Evolutionary conservation across 2,888 invertebrate genomes (phyloP), one percentile per base, ranked within the genome.

Genomic region (Sphaerophoria taeniata): DNA sequence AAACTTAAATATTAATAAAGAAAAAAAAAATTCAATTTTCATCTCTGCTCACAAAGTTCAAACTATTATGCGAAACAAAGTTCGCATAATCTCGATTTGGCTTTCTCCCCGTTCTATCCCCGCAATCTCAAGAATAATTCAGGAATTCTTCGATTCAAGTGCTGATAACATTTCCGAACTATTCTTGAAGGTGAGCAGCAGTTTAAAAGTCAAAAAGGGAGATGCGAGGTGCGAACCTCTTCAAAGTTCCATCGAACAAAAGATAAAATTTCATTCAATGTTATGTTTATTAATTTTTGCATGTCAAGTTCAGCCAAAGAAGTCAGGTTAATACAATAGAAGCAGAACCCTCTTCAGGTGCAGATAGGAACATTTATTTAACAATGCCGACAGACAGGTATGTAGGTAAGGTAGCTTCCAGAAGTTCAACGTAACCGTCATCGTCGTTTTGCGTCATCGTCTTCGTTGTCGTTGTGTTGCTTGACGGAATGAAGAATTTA

Each of bases 271-370:
- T 70, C 33, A 34, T 16, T 74, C 78, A 70, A 74, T 78, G 83
- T 16, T 53, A 39, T 14, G 79, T 75, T 75, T 82, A 82, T 69
- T 69, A 76, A 65, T 67, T 72, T 75, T 72, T 51, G 49, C 80
- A 76, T 84, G 84, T 84, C 84, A 84, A 84, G 84, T 84, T 84
- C 84, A 84, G 16, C 43, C 36, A 53, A 51, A n/a, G 39, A 36
- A 45, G 56, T 55, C 49, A 34, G 58, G 51, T 61, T 71, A 70
- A 67, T 71, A 70, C 56, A 58, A 56, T n/a, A n/a, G n/a, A n/a
- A 79, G 65, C 63, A 74, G 55, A 78, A 39, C n/a, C 39, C 65
- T 16, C 34, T 33, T 53, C 61, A 33, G 16, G 43, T 67, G 51
- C 31, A 39, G 53, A 53, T 34, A 67, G 16, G 53, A 39, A n/a